Evolutionary conservation across 1,140 invertebrate species (phyloP).

Genomic region (Thalassaphorura encarpata): DNA sequence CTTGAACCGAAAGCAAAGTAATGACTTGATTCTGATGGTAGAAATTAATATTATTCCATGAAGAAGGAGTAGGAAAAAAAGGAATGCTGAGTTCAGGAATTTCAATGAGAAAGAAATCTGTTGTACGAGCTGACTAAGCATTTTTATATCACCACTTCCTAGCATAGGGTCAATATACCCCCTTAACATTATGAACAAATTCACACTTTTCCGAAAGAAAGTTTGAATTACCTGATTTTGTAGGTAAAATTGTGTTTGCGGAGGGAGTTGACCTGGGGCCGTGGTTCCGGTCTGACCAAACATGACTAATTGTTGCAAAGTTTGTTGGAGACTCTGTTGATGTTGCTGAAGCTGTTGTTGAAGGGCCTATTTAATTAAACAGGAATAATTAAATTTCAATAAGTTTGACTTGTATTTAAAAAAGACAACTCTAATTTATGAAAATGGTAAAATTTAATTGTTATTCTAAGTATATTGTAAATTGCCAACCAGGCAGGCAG

Average conservation of each 20-base stretch:
- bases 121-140: no score
- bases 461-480: conserved; percentile 1
- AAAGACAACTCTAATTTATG: neutral
- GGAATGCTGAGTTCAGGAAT: no score
- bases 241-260: conserved; percentile 62
- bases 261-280: conserved; percentile 44
- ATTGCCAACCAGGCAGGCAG: neutral
- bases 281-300: conserved; percentile 46
- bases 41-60: no score
- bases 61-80: no score
- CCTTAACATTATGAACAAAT: no score
- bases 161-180: no score
- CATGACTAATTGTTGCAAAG: conserved; percentile 61
- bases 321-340: conserved; percentile 50
- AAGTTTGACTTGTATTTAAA: neutral
- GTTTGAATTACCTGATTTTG: conserved; percentile 77
- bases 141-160: no score
- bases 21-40: no score
- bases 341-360: conserved; percentile 55
- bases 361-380: conserved; percentile 39
- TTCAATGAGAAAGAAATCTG: no score
- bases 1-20: no score
- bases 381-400: neutral
- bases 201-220: no score
- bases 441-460: neutral